These are phyloP conservation scores for Pachypanchax playfairii DNA, from an alignment of 2,113 vertebrate genomes.

Conservation along the genomic window DNA sequence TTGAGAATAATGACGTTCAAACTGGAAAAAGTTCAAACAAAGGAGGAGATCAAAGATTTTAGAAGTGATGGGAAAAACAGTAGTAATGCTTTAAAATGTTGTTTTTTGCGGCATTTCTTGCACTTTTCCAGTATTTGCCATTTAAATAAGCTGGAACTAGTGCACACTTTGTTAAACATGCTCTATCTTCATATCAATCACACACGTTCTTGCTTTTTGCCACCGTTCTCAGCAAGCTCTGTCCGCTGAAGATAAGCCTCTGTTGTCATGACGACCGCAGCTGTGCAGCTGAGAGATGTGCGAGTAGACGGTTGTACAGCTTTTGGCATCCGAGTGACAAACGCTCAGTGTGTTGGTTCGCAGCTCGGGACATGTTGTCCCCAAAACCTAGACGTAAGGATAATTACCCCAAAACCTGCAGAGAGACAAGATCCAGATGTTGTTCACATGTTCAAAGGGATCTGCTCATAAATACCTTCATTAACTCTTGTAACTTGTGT, in stretches of 20 bases:
- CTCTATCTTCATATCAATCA: neutral
- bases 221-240: conserved; percentile 21
- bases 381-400: neutral
- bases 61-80: too few species aligned
- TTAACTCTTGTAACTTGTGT: too few species aligned
- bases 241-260: conserved; percentile 65
- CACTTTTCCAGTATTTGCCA: too few species aligned
- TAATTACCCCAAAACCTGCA: neutral
- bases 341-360: neutral
- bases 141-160: too few species aligned
- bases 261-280: conserved; percentile 72
- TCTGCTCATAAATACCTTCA: too few species aligned
- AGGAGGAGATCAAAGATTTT: too few species aligned
- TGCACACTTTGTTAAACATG: neutral
- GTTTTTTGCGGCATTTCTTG: too few species aligned
- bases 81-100: too few species aligned
- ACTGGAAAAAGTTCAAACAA: too few species aligned
- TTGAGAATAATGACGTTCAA: too few species aligned
- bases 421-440: too few species aligned
- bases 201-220: neutral
- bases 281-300: conserved; percentile 46
- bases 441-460: too few species aligned
- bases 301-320: conserved; percentile 22
- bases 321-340: neutral
- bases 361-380: neutral